Base-by-base conservation (phyloP, 2,113 vertebrate genomes). In the Rafetus swinhoei region DNA sequence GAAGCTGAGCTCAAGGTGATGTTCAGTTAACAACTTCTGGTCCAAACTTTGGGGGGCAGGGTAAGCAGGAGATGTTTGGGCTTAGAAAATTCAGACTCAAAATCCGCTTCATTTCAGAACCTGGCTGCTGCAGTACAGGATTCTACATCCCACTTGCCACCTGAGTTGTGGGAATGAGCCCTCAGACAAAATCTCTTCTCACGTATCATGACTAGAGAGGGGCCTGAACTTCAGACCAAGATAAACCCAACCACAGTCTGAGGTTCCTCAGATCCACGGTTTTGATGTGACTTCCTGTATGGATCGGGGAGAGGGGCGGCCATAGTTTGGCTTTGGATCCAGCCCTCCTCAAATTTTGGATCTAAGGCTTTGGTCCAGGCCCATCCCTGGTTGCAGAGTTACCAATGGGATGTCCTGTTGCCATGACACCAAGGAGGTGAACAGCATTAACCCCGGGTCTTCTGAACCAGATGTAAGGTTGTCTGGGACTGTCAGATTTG, bases 361-460 rank as follows among this genome's bases (percentile, higher is more conserved):
- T 82, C 24, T 6, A 16, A 72, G n/a, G 39, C 56, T 83, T 39
- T 29, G 35, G 54, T 56, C 54, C 14, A 53, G 1, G 1, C 29
- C 57, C 54, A 2, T 32, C 35, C 50, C 15, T 54, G 29, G 1
- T 24, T 35, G 56, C 27, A 32, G 59, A 84, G 74, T 16, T 39
- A 52, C 52, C 55, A 59, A 80, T 1, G 13, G 35, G 10, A 1
- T 3, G 0, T 0, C 0, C 1, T n/a, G 2, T 2, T 53, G 62
- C 84, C 18, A 10, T 35, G 18, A 72, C 18, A 19, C 65, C 65
- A 35, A 72, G 65, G n/a, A 4, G 90, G 82, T 10, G 50, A 32
- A 79, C 45, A 16, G 32, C 53, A 60, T 54, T 62, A 29, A 72
- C 60, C 82, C 85, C 1, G 56, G 27, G 0, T 29, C 69, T 81